Evolutionary conservation across 2,888 invertebrate genomes (phyloP), one percentile per base, ranked within the genome.

Genomic region (Aleiodes alternator): DNA sequence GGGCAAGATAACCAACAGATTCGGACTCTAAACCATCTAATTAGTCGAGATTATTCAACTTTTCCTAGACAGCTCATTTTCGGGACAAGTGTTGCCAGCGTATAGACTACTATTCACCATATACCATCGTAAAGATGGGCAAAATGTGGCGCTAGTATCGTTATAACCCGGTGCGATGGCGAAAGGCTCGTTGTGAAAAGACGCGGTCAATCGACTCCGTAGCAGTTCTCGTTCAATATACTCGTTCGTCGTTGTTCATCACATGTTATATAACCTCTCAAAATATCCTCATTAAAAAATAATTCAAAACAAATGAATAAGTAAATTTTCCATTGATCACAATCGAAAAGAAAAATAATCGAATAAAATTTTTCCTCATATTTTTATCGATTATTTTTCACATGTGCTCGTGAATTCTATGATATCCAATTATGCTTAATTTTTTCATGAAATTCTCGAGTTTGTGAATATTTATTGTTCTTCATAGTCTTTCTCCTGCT

Each of bases 171-270:
- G 72, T 77, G 77, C 74, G 61, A 75, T 72, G 71, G 77, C 74
- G 61, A 76, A 73, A 73, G 78, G 73, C 75, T 74, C 43, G 23
- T 69, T 31, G 57, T 53, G 59, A 78, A 64, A 23, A 71, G 72
- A 77, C 70, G 69, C 73, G 76, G 57, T 71, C n/a, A 61, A 61
- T 14, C 23, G 14, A 61, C 16, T 64, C 69, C 57, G 43, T 23
- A 64, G 59, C 82, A 82, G 81, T 82, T 78, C 79, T 78, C 79
- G 77, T 78, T 82, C 78, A 76, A 38, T 38, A 38, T 78, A 48
- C 79, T 78, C 78, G 79, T 79, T 57, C 56, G n/a, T 57, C 56
- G n/a, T 23, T 48, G 48, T 16, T 43, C 12, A 64, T 43, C 16
- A 64, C 8, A 64, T 23, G 16, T 23, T 12, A 12, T 14, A 23